phyloP scores from a whole-genome alignment of 2,113 vertebrate genomes.

The Tupaia tana region DNA sequence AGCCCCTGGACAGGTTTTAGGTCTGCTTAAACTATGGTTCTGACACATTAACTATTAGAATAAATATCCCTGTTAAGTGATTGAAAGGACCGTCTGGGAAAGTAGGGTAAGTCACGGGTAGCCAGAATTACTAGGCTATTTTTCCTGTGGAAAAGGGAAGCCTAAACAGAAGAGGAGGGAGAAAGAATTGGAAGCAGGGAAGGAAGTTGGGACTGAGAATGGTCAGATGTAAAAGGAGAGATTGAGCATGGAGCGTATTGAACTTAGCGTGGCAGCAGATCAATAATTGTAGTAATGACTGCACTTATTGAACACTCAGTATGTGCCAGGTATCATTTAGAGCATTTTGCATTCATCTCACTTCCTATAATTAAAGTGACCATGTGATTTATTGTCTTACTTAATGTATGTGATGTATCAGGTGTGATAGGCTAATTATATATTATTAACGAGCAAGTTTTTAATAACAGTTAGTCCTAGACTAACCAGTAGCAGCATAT shows the following conservation, averaged over 20 bases:
- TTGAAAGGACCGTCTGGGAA: background rate
- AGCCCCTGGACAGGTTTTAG: background rate
- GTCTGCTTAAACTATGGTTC: background rate
- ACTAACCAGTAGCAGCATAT: no score
- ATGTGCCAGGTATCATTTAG: background rate
- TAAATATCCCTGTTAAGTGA: slow-evolving; percentile 32
- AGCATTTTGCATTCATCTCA: background rate
- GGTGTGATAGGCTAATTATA: background rate
- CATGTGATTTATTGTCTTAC: background rate
- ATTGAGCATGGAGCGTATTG: background rate
- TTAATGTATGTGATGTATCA: background rate
- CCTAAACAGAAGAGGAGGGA: background rate
- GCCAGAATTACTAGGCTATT: background rate
- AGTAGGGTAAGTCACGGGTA: background rate
- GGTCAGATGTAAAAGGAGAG: background rate
- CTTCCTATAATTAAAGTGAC: background rate
- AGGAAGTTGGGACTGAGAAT: background rate
- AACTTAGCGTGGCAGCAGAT: background rate
- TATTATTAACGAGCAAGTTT: slow-evolving; percentile 44
- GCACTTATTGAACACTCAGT: background rate
- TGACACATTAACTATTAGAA: background rate
- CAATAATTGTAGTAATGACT: background rate
- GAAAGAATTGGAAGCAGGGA: no score
- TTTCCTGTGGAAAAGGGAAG: background rate
- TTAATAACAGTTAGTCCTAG: background rate